Evolutionary conservation across 2,888 invertebrate species (phyloP), one percentile per base, ranked within the genome.

Genomic region (Deilephila elpenor): DNA sequence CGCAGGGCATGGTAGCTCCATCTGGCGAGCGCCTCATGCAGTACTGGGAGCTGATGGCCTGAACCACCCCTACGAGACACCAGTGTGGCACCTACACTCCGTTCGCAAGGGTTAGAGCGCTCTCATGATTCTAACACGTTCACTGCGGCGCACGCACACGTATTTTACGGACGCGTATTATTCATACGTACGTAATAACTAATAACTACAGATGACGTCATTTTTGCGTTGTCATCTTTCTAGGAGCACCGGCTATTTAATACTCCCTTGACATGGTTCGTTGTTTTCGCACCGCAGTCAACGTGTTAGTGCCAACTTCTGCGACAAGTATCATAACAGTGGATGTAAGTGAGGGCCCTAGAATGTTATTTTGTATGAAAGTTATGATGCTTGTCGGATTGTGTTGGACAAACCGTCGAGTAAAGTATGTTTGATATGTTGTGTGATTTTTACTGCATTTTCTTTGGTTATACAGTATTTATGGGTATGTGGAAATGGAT

Each of bases 21-120:
- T 95, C 95, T 77, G 96, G 95, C 37, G 97, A 97, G 78, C 95
- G 96, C 79, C 87, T 97, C 76, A 88, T 95, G 79, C 96, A 96
- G 83, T 97, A 96, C 92, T 97, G 97, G 97, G 88, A 93, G 71
- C 85, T 93, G 53, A 88, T 89, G 86, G 93, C 91, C 79, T 93
- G 89, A 91, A 78, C 75, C 44, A 11, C 56, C 14, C 44, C 56
- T 4, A n/a, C 17, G n/a, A 34, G 20, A 44, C 7, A 4, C 34
- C 62, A 74, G 59, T 59, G 44, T 56, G 70, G 59, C 20, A 70
- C 3, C 67, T 7, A 51, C 67, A 17, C 25, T 67, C 62, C 5
- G 37, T 34, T n/a, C 17, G 25, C 67, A 51, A 44, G 17, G 25
- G 67, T 51, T 51, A 67, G 44, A 67, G 34, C 64, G 20, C 34